phyloP scores from a whole-genome alignment of 1,140 invertebrate genomes.

The Eubasilissa regina region DNA sequence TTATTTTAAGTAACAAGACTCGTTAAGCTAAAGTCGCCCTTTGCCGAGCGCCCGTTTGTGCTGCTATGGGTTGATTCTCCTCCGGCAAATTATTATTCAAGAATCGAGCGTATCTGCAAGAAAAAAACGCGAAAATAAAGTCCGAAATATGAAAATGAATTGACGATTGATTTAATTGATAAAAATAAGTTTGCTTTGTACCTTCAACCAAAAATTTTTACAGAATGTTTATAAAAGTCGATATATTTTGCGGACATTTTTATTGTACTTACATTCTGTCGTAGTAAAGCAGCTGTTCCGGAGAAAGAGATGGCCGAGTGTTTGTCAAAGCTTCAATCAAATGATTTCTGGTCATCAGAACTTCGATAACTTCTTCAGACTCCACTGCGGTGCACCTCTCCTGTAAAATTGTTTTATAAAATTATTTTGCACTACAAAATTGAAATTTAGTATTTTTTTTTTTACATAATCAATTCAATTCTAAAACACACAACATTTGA shows the following conservation, averaged over 20 bases:
- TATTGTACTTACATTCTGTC: slow-evolving; percentile 73
- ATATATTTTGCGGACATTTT: too few species aligned
- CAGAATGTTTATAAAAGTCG: too few species aligned
- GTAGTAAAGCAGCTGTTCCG: slow-evolving; percentile 76
- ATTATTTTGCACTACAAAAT: background rate
- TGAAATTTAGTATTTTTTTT: too few species aligned
- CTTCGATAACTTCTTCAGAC: background rate
- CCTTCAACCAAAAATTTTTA: too few species aligned
- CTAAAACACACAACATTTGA: too few species aligned
- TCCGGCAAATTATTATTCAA: slow-evolving; percentile 59
- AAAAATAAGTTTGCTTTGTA: too few species aligned
- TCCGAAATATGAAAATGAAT: too few species aligned
- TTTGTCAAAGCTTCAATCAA: slow-evolving; percentile 70
- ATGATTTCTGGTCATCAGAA: background rate
- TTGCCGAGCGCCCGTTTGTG: slow-evolving; percentile 57
- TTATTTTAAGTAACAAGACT: background rate
- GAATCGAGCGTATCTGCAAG: slow-evolving; percentile 65
- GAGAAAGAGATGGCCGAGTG: slow-evolving; percentile 79
- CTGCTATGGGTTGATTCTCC: slow-evolving; percentile 44
- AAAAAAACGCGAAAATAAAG: background rate
- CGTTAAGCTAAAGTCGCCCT: slow-evolving; percentile 64
- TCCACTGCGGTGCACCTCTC: background rate
- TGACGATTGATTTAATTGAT: too few species aligned
- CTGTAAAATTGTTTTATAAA: background rate
- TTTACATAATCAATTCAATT: too few species aligned